Percentiles rank a stretch among this genome's conserved stretches.
Conservation (phyloP, 2,113 vertebrate species). For the Gopherus evgoodei region DNA sequence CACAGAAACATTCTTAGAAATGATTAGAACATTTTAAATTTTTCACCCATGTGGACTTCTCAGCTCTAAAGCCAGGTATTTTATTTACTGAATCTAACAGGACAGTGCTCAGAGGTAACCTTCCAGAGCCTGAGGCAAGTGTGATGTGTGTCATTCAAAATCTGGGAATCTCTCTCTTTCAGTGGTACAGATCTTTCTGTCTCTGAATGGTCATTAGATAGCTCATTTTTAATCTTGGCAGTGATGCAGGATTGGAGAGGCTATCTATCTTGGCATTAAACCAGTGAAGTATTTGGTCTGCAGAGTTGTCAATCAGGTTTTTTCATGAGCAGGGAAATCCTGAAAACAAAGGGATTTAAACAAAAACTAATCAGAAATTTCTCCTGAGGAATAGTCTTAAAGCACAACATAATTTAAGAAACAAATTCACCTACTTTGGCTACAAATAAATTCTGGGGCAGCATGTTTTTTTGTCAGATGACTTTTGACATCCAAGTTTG, state of each 20-base stretch:
- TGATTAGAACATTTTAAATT: background rate
- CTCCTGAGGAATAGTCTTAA: background rate
- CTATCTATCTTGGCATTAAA: background rate
- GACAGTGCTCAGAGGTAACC: background rate
- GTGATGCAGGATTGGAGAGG: background rate
- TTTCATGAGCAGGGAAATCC: background rate
- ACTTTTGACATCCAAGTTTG: background rate
- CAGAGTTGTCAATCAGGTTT: background rate
- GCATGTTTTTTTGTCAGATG: background rate
- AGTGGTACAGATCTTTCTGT: background rate
- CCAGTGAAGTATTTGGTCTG: background rate
- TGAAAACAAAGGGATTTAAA: background rate
- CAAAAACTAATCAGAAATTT: rapidly evolving
- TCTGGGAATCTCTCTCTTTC: background rate
- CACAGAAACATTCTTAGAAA: no score
- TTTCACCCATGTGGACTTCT: background rate
- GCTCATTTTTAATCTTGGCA: background rate
- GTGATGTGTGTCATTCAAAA: background rate
- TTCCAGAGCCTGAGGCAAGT: background rate
- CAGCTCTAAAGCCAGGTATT: background rate
- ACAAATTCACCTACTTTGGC: background rate
- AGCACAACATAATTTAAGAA: background rate
- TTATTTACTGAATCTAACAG: no score
- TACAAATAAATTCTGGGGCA: background rate
- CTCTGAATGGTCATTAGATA: background rate